These are phyloP conservation scores for Tangara arthus DNA, from an alignment of 2,797 vertebrate genomes.

Conservation along the genomic window DNA sequence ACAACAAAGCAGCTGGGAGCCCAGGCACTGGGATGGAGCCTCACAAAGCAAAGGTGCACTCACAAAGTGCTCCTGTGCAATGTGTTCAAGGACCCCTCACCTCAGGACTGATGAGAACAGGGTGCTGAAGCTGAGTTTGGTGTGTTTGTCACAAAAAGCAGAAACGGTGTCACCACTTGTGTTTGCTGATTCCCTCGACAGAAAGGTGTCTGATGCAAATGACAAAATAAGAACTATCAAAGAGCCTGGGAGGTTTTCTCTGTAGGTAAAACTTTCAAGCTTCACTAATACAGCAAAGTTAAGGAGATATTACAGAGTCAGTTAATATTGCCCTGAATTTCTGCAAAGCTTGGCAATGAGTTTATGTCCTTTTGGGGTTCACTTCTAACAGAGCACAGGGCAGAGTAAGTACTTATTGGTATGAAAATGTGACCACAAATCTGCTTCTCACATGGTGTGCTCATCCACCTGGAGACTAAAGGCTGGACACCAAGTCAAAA, in stretches of 20 bases:
- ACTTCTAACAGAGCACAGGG: background rate
- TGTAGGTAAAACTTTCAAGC: background rate
- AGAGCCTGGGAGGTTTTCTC: background rate
- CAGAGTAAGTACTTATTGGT: background rate
- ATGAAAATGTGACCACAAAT: background rate
- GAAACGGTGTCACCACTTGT: fast-evolving
- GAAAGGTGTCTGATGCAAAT: background rate
- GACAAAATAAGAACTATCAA: background rate
- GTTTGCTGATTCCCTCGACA: background rate
- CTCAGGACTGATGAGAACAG: background rate
- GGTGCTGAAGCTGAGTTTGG: background rate
- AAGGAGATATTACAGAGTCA: background rate
- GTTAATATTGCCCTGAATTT: background rate
- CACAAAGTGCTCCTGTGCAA: background rate
- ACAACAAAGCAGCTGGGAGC: background rate
- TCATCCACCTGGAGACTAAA: background rate
- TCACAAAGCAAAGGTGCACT: background rate
- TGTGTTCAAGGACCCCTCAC: background rate
- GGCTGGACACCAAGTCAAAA: background rate
- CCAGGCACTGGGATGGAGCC: background rate
- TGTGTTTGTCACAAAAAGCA: background rate
- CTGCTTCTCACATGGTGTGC: background rate
- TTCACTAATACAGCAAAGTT: background rate
- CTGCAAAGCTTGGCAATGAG: background rate
- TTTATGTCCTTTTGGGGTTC: background rate